Evolutionary conservation across 2,888 invertebrate genomes (phyloP), one percentile per base, ranked within the genome.

Genomic region (Andrena trimmerana): DNA sequence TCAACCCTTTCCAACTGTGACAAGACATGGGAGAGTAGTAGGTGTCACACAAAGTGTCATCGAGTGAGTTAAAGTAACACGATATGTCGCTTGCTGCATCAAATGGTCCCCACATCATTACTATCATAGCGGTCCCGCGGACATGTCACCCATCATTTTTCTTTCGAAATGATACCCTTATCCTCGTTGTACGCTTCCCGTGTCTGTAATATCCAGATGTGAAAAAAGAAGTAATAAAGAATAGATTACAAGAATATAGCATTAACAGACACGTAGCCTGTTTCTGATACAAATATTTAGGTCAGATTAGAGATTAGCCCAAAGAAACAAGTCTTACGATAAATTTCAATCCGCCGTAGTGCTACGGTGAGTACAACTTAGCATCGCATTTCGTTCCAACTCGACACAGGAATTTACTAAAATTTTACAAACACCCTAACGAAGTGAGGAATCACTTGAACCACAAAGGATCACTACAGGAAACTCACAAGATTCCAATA

Each of bases 1-100:
- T 59, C 67, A 57, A 33, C 29, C 42, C 16, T 29, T 42, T 54
- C 48, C 8, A 33, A 36, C 27, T 50, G 59, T 71, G 5, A 31
- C 48, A 57, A 59, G 29, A 50, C 62, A 66, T 27, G 60, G 54
- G 57, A 20, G 62, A 52, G 27, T 52, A 27, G 27, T 52, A 27
- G 20, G 31, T 76, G 65, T 73, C 73, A 24, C 42, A 29, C 74
- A 59, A 63, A 85, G 62, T 62, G 81, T 81, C 70, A 78, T 66
- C 77, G 54, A 60, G 27, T 62, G 59, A 73, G 62, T 81, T 78
- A 77, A 80, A 74, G 68, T 71, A 70, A 80, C 69, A 20, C 57
- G 77, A 75, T 77, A 63, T 57, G 74, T 78, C 65, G 63, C 71
- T 85, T 83, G 57, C 77, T 60, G 69, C 71, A 36, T 60, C 80